These are phyloP conservation scores for Falcunculus frontatus DNA, from an alignment of 2,113 vertebrate genomes.

Conservation along the genomic window DNA sequence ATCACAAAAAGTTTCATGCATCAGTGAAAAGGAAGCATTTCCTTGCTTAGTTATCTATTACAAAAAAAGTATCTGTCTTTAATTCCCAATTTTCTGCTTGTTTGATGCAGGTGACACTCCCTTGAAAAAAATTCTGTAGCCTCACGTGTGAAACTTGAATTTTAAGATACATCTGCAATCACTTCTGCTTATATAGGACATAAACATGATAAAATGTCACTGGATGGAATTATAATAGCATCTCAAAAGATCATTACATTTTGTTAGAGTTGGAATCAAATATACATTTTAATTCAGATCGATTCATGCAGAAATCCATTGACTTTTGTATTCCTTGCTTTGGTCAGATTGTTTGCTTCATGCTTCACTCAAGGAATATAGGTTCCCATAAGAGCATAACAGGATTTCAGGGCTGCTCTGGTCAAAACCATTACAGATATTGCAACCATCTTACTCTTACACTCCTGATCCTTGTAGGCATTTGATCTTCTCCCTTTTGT, in stretches of 20 bases:
- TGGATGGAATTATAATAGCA: not conserved
- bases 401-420: not conserved
- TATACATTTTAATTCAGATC: not conserved
- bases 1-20: not conserved
- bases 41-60: not conserved
- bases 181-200: not conserved
- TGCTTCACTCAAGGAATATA: not conserved
- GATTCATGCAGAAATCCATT: not conserved
- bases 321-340: not conserved
- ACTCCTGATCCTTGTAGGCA: not conserved
- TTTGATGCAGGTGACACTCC: not conserved
- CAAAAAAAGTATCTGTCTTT: not conserved
- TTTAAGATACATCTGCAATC: not conserved
- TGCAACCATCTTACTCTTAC: not conserved
- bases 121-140: not conserved
- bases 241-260: not conserved
- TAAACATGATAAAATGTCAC: not conserved
- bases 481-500: conserved; percentile 34
- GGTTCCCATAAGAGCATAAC: not conserved
- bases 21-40: not conserved
- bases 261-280: not conserved
- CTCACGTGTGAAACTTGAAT: not conserved
- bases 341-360: not conserved
- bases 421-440: not conserved
- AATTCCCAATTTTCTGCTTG: not conserved